phyloP scores from a whole-genome alignment of 1,140 invertebrate species.

The Piezodorus guildinii region DNA sequence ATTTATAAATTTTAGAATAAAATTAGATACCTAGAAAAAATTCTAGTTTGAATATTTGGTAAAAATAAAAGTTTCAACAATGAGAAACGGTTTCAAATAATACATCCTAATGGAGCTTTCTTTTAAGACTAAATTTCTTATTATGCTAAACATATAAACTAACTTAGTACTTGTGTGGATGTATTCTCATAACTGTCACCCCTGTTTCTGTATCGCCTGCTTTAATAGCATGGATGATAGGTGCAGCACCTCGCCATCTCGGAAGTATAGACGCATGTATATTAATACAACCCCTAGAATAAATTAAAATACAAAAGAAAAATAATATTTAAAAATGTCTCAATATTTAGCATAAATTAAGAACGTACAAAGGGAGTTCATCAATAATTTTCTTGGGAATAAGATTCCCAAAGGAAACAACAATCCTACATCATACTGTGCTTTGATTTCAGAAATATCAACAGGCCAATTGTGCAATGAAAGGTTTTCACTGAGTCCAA shows the following conservation, averaged over 20 bases:
- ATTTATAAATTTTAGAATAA: too few relatives aligned
- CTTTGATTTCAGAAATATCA: conserved; percentile 22
- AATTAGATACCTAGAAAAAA: too few relatives aligned
- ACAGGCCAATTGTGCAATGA: conserved; percentile 45
- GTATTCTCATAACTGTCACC: conserved; percentile 78
- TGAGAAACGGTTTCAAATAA: too few relatives aligned
- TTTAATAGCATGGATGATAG: conserved; percentile 69
- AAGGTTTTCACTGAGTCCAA: conserved; percentile 39
- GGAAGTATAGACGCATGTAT: conserved; percentile 86
- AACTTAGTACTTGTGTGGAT: conserved; percentile 50
- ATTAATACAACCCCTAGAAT: conserved; percentile 76
- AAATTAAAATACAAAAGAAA: conserved; percentile 14
- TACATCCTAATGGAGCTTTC: too few relatives aligned
- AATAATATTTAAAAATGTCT: neutral
- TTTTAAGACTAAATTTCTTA: too few relatives aligned
- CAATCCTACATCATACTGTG: conserved; percentile 51
- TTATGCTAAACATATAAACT: too few relatives aligned
- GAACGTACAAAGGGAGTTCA: conserved; percentile 47
- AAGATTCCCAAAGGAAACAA: conserved; percentile 60
- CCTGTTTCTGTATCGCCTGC: conserved; percentile 74
- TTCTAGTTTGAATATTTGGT: too few relatives aligned
- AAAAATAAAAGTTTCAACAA: too few relatives aligned
- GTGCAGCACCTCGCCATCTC: conserved; percentile 82
- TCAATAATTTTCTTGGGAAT: conserved; percentile 51
- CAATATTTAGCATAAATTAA: conserved; percentile 18